phyloP scores from a whole-genome alignment of 1,140 invertebrate genomes.

The Andrena cerasifolii region DNA sequence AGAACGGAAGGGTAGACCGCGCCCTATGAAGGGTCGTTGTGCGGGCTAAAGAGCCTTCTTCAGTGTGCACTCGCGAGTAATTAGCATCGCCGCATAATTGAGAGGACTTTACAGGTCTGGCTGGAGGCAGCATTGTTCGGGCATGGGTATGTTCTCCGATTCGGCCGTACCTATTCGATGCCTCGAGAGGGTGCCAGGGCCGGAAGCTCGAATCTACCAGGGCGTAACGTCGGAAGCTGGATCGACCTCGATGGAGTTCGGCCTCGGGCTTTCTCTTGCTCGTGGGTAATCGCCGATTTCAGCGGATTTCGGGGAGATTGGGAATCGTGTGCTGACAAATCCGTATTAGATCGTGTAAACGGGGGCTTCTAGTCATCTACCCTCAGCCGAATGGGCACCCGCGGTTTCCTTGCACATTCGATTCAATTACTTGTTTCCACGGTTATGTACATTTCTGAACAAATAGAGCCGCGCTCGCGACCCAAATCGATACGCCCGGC shows the following conservation, averaged over 20 bases:
- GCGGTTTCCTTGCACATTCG: slow-evolving; percentile 35
- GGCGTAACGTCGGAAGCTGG: slow-evolving; percentile 55
- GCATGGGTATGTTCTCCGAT: slow-evolving; percentile 48
- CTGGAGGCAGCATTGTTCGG: slow-evolving; percentile 59
- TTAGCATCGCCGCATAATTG: slow-evolving; percentile 75
- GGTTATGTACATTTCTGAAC: slow-evolving; percentile 46
- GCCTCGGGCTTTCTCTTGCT: slow-evolving; percentile 45
- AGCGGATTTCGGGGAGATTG: slow-evolving; percentile 59
- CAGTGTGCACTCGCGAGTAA: slow-evolving; percentile 67
- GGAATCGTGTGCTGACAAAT: slow-evolving; percentile 64
- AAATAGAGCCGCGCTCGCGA: slow-evolving; percentile 16
- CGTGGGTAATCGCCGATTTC: slow-evolving; percentile 64
- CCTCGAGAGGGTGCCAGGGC: slow-evolving; percentile 59
- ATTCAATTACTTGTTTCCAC: slow-evolving; percentile 52
- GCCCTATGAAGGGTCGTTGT: slow-evolving; percentile 40
- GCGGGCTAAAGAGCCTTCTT: slow-evolving; percentile 56
- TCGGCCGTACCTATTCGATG: slow-evolving; percentile 53
- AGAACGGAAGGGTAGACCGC: slow-evolving; percentile 39
- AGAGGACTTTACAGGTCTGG: slow-evolving; percentile 69
- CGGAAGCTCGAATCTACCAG: slow-evolving; percentile 59
- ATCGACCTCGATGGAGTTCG: slow-evolving; percentile 58
- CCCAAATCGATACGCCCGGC: slow-evolving; percentile 8
- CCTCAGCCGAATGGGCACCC: slow-evolving; percentile 30
- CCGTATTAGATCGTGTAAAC: slow-evolving; percentile 63
- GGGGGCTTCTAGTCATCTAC: slow-evolving; percentile 36